Evolutionary conservation across 2,888 invertebrate species (phyloP), one percentile per base, ranked within the genome.

Genomic region (Ariolimax columbianus): DNA sequence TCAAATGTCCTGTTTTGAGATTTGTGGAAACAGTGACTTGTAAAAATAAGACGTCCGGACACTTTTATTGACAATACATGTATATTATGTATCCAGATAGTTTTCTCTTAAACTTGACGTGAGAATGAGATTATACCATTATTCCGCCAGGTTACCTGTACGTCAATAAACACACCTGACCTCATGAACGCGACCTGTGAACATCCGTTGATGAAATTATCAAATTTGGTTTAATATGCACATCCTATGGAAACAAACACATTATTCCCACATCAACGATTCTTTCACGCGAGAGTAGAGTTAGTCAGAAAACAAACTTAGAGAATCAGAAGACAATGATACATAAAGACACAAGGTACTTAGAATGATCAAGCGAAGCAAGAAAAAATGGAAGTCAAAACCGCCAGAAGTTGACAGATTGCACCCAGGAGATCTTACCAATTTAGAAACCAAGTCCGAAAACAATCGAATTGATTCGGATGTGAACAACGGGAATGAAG

Each of bases 341-440:
- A 70, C 38, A 6, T 0, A 36, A 9, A 4, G 2, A 38, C 38
- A 38, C 3, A 23, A 36, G 19, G 70, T 70, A 38, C 38, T 43
- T 43, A 73, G 14, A 51, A 75, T 75, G 75, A 75, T 75, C 23
- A 75, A 75, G 2, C 75, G 75, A 0, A 7, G 51, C 19, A 75
- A 75, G 19, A 75, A 75, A 36, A 75, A 75, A 51, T 51, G 51
- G 75, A 75, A 75, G 33, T 30, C 26, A 17, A 75, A 75, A 51
- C 40, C 17, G 30, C 30, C 47, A 51, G 75, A 51, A 75, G 19
- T 17, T 33, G 19, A 75, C 33, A 51, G 4, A 23, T 1, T 75
- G 19, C 30, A 51, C 9, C 3, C 51, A 0, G 19, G 51, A 75
- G 47, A 51, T 33, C 19, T 23, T 19, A 26, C 75, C 14, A n/a